Evolutionary conservation across 2,888 invertebrate species (phyloP).

Genomic region (Timema cristinae): DNA sequence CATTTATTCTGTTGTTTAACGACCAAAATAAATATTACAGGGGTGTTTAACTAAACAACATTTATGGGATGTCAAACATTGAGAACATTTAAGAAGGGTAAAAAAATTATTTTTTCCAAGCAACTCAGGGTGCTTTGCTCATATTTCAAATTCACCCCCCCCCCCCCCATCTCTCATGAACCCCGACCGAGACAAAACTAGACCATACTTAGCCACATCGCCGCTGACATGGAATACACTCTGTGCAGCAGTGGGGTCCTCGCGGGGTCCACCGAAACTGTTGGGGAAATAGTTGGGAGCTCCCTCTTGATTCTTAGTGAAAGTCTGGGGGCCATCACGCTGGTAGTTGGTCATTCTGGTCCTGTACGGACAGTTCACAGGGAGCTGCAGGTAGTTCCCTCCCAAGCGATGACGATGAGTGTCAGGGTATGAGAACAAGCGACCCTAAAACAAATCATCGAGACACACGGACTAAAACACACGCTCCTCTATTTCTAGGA

Average conservation of each 20-base stretch:
- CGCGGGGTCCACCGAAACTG: slow-evolving; percentile 85
- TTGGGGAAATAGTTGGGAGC: slow-evolving; percentile 97
- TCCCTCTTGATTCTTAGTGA: slow-evolving; percentile 73
- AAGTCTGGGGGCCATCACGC: slow-evolving; percentile 79
- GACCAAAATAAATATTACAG: too few relatives aligned
- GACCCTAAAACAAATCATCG: slow-evolving; percentile 51
- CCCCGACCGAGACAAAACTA: neutral
- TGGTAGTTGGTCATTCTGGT: slow-evolving; percentile 66
- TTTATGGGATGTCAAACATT: too few relatives aligned
- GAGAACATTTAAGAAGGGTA: too few relatives aligned
- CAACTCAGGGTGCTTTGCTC: neutral
- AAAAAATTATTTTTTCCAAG: too few relatives aligned
- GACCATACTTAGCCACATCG: slow-evolving; percentile 59
- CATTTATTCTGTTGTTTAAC: too few relatives aligned
- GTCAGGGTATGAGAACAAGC: slow-evolving; percentile 85
- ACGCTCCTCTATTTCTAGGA: too few relatives aligned
- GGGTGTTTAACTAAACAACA: too few relatives aligned
- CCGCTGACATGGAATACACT: slow-evolving; percentile 61
- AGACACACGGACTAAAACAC: too few relatives aligned
- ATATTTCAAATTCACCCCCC: neutral
- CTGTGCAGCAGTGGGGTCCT: slow-evolving; percentile 60
- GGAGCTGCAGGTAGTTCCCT: slow-evolving; percentile 85
- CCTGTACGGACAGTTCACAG: slow-evolving; percentile 89
- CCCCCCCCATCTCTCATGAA: too few relatives aligned
- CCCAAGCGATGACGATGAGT: slow-evolving; percentile 91